phyloP scores from a whole-genome alignment of 2,888 invertebrate species.

The Leucophora obtusa region DNA sequence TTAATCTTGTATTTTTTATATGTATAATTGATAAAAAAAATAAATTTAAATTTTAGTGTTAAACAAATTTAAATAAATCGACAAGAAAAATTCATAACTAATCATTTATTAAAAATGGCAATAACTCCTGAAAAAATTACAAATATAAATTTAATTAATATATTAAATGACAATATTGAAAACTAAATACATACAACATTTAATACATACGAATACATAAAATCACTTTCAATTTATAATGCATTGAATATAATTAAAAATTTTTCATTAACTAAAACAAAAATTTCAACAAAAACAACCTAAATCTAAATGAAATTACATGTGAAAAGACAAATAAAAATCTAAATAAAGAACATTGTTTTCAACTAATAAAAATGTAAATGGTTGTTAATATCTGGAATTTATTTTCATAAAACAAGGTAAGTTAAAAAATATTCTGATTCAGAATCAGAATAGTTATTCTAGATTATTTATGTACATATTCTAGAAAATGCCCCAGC shows the following conservation, averaged over 20 bases:
- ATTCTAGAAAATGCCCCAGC: too few species aligned
- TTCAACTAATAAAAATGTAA: conserved; percentile 47
- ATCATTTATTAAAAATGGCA: not conserved
- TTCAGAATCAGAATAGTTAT: too few species aligned
- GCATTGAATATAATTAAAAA: conserved; percentile 52
- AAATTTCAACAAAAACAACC: conserved; percentile 33
- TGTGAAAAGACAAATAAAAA: conserved; percentile 59
- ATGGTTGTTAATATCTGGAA: conserved; percentile 7
- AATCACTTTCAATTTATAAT: conserved; percentile 54
- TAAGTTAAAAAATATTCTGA: not conserved
- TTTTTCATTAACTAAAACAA: conserved; percentile 46
- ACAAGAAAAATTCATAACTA: not conserved
- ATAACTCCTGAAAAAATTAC: conserved; percentile 8
- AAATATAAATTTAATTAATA: not conserved
- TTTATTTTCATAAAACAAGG: not conserved
- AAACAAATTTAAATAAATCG: not conserved
- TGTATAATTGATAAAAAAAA: too few species aligned
- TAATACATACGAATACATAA: conserved; percentile 42
- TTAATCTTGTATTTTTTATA: too few species aligned
- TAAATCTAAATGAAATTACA: conserved; percentile 40
- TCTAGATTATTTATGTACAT: too few species aligned
- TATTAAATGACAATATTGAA: conserved; percentile 12
- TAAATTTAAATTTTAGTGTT: not conserved
- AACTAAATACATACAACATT: conserved; percentile 23
- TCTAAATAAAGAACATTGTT: conserved; percentile 51